Evolutionary conservation across 2,797 vertebrate species (phyloP), one percentile per base, ranked within the genome.

Genomic region (Rousettus madagascariensis): DNA sequence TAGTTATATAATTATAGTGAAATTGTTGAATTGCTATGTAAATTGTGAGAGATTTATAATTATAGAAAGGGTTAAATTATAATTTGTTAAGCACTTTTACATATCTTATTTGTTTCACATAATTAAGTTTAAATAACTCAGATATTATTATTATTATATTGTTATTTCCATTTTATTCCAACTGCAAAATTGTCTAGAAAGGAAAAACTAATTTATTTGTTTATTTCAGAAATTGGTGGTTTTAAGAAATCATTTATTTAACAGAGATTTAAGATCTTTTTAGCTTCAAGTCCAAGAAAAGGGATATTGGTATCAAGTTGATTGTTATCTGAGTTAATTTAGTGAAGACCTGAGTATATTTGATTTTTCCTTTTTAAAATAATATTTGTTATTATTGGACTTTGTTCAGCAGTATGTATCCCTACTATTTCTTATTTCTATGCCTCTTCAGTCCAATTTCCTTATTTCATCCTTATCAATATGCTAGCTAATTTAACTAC

Each of bases 161-260:
- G 69, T 36, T 74, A 86, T 86, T 96, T 96, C 36, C 16, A 65
- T 90, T 86, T 46, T 80, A 90, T 71, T 63, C 43, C 24, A 91
- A 78, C 13, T 63, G 2, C 55, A 93, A 85, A 96, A 88, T 33
- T 83, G 1, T 75, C 4, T 38, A 24, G 51, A 88, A 92, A 90
- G 22, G 33, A 77, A 19, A 95, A 92, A 78, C 30, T 63, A 71
- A 90, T 65, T 65, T 61, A 78, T 91, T 75, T 38, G 49, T 82
- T 90, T 95, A 86, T 91, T 93, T 90, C 16, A 88, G 83, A 33
- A 89, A 84, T 90, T 94, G 36, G 11, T 92, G 65, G 19, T 79
- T 94, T 8, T 74, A 77, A 95, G 68, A 84, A 95, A 90, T 90
- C 24, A 53, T 95, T 95, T 86, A 86, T 57, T 77, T 93, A 87